Conservation (phyloP, 2,888 invertebrate species). For the Rutpela maculata region DNA sequence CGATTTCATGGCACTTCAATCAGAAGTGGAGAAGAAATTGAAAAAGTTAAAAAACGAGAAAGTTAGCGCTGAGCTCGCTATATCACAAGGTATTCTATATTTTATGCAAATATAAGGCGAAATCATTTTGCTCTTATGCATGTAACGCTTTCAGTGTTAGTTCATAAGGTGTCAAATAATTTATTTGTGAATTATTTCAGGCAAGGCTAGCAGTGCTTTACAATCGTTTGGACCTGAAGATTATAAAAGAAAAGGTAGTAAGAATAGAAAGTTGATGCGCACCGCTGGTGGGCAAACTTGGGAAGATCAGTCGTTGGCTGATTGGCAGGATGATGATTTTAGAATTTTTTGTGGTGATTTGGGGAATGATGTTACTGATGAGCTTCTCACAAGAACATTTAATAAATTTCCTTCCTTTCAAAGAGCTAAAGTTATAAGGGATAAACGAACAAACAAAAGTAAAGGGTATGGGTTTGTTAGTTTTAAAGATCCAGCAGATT, state of each 20-base stretch:
- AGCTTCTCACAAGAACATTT: conserved; percentile 96
- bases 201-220: conserved; percentile 77
- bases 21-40: conserved; percentile 77
- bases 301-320: conserved; percentile 95
- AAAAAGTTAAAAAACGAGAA: conserved; percentile 82
- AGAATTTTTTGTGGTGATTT: conserved; percentile 99
- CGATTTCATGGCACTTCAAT: conserved; percentile 76
- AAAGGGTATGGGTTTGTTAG: conserved; percentile 99
- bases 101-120: no score
- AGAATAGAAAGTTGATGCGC: conserved; percentile 84
- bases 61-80: conserved; percentile 80
- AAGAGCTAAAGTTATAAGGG: conserved; percentile 95
- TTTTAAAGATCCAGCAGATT: conserved; percentile 98
- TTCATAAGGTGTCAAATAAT: conserved; percentile 9
- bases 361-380: conserved; percentile 99
- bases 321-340: conserved; percentile 99
- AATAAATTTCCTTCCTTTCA: conserved; percentile 95
- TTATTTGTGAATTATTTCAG: conserved; percentile 57
- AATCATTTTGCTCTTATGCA: not conserved
- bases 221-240: conserved; percentile 78
- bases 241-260: conserved; percentile 71
- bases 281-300: conserved; percentile 96
- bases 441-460: conserved; percentile 97
- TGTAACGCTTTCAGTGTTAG: not conserved
- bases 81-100: conserved; percentile 75